Conservation (phyloP, 2,113 vertebrate species). For the Tragulus kanchil region DNA sequence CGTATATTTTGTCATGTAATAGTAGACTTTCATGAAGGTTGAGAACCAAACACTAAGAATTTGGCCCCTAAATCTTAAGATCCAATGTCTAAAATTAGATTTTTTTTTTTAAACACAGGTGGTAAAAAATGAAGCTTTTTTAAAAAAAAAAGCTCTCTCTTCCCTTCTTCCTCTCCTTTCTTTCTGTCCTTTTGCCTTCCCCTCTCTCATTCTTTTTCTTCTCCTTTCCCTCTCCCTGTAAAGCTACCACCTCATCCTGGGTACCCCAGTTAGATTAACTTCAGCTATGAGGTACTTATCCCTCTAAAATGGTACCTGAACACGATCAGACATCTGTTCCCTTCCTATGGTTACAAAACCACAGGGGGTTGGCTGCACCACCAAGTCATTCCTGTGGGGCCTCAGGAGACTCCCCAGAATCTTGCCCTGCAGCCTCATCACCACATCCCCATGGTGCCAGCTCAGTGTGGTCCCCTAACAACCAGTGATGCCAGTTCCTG, state of each 20-base stretch:
- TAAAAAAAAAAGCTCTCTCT: neutral
- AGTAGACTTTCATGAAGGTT: neutral
- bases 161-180: neutral
- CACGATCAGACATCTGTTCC: conserved; percentile 61
- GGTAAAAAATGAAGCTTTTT: neutral
- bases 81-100: conserved; percentile 13
- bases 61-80: conserved; percentile 21
- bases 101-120: neutral
- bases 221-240: neutral
- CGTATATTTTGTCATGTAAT: conserved; percentile 58
- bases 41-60: neutral
- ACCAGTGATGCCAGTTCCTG: conserved; percentile 62
- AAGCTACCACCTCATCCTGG: neutral
- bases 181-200: neutral
- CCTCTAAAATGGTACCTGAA: neutral
- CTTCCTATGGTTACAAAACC: conserved; percentile 77
- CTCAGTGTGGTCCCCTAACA: conserved; percentile 74
- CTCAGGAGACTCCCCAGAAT: conserved; percentile 75
- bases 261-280: neutral
- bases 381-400: conserved; percentile 77
- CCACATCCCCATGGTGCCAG: conserved; percentile 71
- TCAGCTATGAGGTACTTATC: neutral
- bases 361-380: conserved; percentile 81
- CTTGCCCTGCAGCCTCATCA: conserved; percentile 75
- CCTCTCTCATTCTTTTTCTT: neutral